Evolutionary conservation across 2,113 vertebrate species (phyloP).

Genomic region (Cathartes aura): DNA sequence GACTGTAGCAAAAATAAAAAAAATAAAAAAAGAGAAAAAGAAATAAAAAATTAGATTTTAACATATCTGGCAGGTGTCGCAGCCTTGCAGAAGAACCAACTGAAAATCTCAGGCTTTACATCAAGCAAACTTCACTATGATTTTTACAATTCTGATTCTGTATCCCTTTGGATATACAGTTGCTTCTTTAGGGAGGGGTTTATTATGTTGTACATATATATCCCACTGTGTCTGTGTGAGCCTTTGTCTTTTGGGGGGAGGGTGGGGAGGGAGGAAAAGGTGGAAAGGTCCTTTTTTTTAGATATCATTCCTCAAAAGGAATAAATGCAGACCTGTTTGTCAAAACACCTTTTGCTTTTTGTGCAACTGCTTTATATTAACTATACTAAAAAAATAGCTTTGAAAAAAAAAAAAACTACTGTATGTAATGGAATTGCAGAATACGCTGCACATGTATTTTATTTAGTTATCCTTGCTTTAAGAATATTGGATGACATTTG

Average conservation of each 20-base stretch:
- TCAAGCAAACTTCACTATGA: conserved; percentile 83
- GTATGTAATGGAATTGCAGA: conserved; percentile 95
- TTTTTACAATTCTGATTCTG: conserved; percentile 80
- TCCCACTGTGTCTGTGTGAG: conserved; percentile 85
- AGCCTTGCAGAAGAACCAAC: conserved; percentile 87
- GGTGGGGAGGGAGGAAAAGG: conserved; percentile 72
- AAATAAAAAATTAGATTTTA: conserved; percentile 83
- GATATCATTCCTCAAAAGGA: conserved; percentile 83
- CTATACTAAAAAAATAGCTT: conserved; percentile 87
- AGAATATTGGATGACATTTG: conserved; percentile 84
- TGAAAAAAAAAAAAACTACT: conserved; percentile 86
- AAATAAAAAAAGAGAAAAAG: conserved; percentile 74
- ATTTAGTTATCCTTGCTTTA: conserved; percentile 92
- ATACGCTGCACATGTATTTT: conserved; percentile 93
- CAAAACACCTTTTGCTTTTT: conserved; percentile 92
- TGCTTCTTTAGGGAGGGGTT: conserved; percentile 83
- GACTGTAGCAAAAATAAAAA: conserved; percentile 85
- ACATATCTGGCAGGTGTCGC: conserved; percentile 84
- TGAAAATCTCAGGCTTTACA: conserved; percentile 93
- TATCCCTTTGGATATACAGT: conserved; percentile 80
- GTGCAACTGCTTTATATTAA: conserved; percentile 95
- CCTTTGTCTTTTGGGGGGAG: conserved; percentile 81
- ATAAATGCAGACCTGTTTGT: conserved; percentile 86
- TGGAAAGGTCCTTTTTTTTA: conserved; percentile 78
- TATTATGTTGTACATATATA: conserved; percentile 93